Evolutionary conservation across 2,888 invertebrate genomes (phyloP).

Genomic region (Antheraea yamamai): DNA sequence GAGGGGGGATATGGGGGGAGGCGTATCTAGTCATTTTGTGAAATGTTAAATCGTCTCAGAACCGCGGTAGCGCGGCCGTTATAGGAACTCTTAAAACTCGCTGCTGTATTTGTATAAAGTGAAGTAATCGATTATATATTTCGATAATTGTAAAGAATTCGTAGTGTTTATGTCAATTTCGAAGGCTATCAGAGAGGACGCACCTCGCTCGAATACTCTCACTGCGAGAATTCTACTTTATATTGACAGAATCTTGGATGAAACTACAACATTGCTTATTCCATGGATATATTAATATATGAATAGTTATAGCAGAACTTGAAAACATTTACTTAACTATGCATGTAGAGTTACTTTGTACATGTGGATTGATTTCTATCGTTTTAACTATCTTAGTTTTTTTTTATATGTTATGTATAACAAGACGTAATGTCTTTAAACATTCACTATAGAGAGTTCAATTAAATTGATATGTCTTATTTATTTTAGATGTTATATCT

Average conservation of each 20-base stretch:
- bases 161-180: slow-evolving; percentile 77
- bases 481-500: slow-evolving; percentile 70
- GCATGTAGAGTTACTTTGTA: not conserved
- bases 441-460: slow-evolving; percentile 67
- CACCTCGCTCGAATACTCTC: slow-evolving; percentile 37
- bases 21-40: slow-evolving; percentile 82
- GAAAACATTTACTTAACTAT: not conserved
- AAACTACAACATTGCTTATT: not conserved
- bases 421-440: slow-evolving; percentile 63
- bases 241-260: not conserved
- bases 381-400: slow-evolving; percentile 41
- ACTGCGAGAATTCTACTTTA: not conserved
- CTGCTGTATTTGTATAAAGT: slow-evolving; percentile 88
- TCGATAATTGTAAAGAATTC: slow-evolving; percentile 74
- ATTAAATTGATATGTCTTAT: slow-evolving; percentile 77
- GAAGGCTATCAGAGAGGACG: slow-evolving; percentile 71
- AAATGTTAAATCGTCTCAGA: slow-evolving; percentile 80
- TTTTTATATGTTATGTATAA: slow-evolving; percentile 37
- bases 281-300: not conserved
- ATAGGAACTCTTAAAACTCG: slow-evolving; percentile 90
- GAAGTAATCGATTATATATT: slow-evolving; percentile 78
- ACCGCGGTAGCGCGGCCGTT: slow-evolving; percentile 80
- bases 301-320: not conserved
- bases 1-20: slow-evolving; percentile 35
- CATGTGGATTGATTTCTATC: slow-evolving; percentile 39